phyloP scores from a whole-genome alignment of 2,888 invertebrate genomes.

The Perithous albicinctus region DNA sequence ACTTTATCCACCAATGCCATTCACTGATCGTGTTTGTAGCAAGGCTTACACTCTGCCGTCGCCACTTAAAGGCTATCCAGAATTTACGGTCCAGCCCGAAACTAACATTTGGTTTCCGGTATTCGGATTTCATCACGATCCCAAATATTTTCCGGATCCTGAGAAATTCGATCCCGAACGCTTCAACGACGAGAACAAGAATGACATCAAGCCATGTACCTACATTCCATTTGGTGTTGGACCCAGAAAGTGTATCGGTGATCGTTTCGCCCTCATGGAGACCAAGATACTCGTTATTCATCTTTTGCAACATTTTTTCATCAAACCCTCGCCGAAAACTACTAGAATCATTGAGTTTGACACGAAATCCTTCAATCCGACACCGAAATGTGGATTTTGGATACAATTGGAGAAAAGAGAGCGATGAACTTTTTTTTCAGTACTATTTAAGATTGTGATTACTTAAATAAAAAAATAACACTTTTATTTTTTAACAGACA shows the following conservation, averaged over 20 bases:
- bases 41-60: conserved; percentile 85
- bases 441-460: no score
- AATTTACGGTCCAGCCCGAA: conserved; percentile 58
- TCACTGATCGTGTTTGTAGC: conserved; percentile 85
- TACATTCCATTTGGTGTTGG: conserved; percentile 78
- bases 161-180: conserved; percentile 70
- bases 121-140: conserved; percentile 73
- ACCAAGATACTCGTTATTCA: conserved; percentile 62
- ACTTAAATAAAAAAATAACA: no score
- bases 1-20: conserved; percentile 85
- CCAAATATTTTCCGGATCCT: conserved; percentile 69
- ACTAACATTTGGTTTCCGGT: conserved; percentile 66
- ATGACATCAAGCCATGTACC: conserved; percentile 68
- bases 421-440: background rate
- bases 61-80: conserved; percentile 29
- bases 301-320: conserved; percentile 57
- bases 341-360: conserved; percentile 78
- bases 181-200: conserved; percentile 65
- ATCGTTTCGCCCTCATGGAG: conserved; percentile 67
- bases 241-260: conserved; percentile 69
- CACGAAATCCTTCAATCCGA: conserved; percentile 43
- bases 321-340: conserved; percentile 81
- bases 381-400: conserved; percentile 63
- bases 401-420: conserved; percentile 49
- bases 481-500: no score